Evolutionary conservation across 2,888 invertebrate genomes (phyloP), one percentile per base, ranked within the genome.

Genomic region (Erebia ligea): DNA sequence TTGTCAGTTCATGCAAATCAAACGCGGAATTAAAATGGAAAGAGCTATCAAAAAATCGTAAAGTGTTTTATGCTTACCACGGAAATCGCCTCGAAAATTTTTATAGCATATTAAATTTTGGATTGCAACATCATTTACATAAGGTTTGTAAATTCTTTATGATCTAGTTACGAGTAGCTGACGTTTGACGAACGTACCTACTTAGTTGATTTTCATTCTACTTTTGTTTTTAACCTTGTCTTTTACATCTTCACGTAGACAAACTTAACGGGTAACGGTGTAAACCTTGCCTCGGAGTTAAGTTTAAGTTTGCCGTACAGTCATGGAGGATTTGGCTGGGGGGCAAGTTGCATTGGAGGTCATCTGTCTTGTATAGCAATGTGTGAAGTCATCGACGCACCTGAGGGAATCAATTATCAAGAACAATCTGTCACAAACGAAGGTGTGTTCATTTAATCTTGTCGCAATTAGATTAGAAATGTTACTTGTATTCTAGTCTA

Each of bases 51-150:
- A 92, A 93, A 78, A 91, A 92, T 69, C 92, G 94, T 81, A 93
- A 90, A 68, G 92, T 95, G 0, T 94, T 96, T 80, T 95, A 94
- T 81, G 97, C 97, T 2, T 98, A 95, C 83, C 97, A 97, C 84
- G 97, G 97, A 48, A 97, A 96, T 83, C 94, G 96, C 70, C 88
- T 97, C 74, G 97, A 97, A 84, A 96, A 97, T 83, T 97, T 97
- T 82, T 96, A 97, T 88, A 96, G 97, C 0, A 96, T 97, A 76
- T 85, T 97, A 68, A 95, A 96, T 86, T 95, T 96, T 86, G 97
- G 97, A 3, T 91, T 97, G 66, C 95, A 96, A 76, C 96, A 96
- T 78, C 96, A 96, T 86, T 92, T 96, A 87, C 95, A 94, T 79
- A 95, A 95, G 90, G 95, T 95, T 52, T 45, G 19, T 58, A 13